Evolutionary conservation across 92 coral and sea anemone genomes (phyloP).

Genomic region (Actinernus sp.): DNA sequence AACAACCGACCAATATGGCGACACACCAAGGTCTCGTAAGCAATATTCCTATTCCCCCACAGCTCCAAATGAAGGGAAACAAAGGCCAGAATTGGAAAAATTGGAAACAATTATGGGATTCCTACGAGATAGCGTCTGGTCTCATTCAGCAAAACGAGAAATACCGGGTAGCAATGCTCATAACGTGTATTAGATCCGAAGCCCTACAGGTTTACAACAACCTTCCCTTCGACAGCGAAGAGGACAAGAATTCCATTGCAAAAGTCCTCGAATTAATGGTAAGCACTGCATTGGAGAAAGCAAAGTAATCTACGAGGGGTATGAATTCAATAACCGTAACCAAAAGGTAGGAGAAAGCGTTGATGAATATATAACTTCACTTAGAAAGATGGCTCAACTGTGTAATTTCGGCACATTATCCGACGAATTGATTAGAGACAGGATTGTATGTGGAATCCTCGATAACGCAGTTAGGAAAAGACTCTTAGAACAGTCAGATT

Average conservation of each 20-base stretch:
- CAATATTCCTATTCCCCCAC: slow-evolving; percentile 39
- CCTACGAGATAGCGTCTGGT: slow-evolving; percentile 5
- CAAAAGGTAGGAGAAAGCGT: slow-evolving; percentile 52
- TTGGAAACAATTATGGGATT: slow-evolving; percentile 13
- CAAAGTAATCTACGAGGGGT: slow-evolving; percentile 52
- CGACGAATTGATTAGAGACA: slow-evolving; percentile 49
- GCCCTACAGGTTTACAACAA: slow-evolving; percentile 43
- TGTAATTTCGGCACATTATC: slow-evolving; percentile 32
- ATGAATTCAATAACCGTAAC: slow-evolving; percentile 46
- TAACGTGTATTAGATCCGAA: too few species aligned
- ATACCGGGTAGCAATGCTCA: too few species aligned
- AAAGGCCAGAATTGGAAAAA: neutral
- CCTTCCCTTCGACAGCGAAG: slow-evolving; percentile 27
- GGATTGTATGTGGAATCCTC: slow-evolving; percentile 56
- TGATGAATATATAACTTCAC: slow-evolving; percentile 31
- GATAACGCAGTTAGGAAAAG: slow-evolving; percentile 42
- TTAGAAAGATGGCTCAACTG: slow-evolving; percentile 35
- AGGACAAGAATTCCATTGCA: slow-evolving; percentile 21
- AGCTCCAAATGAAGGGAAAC: slow-evolving; percentile 1
- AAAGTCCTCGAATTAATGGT: slow-evolving; percentile 28
- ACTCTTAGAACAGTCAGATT: slow-evolving; percentile 50
- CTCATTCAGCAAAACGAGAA: neutral
- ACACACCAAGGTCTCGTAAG: too few species aligned
- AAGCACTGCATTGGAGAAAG: slow-evolving; percentile 39
- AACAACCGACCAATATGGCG: too few species aligned